Percentiles rank a stretch among this genome's conserved stretches.
These are phyloP conservation scores for Phania funesta DNA, from an alignment of 2,888 invertebrate genomes.

Conservation along the genomic window DNA sequence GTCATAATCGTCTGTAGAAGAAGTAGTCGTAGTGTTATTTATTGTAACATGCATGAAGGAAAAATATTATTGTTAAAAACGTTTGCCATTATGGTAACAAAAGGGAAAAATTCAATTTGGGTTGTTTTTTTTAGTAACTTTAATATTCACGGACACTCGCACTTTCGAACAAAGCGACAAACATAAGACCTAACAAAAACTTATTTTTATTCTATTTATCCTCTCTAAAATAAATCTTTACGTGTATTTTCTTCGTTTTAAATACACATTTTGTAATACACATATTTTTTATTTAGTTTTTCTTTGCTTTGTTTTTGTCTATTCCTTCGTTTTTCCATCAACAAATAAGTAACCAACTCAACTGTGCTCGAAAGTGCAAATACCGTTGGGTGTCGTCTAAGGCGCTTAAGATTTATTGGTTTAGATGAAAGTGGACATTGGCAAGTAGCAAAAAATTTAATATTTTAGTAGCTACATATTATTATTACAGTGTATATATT, in stretches of 20 bases:
- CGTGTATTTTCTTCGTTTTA: background rate
- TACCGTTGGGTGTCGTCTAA: no score
- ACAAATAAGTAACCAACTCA: no score
- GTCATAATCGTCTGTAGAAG: background rate
- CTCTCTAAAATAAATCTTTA: constrained; percentile 40
- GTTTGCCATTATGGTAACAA: constrained; percentile 59
- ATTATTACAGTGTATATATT: no score
- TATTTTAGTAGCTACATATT: no score
- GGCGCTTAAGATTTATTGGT: no score
- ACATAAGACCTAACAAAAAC: background rate
- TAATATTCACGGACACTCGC: background rate
- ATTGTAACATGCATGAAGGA: constrained; percentile 27
- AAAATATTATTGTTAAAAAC: constrained; percentile 61
- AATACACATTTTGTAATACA: constrained; percentile 21
- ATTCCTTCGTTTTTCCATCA: background rate
- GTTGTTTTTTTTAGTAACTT: background rate
- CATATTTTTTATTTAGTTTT: constrained; percentile 1
- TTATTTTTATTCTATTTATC: constrained; percentile 22
- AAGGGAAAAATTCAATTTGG: constrained; percentile 62
- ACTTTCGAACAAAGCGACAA: background rate
- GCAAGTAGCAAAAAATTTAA: no score
- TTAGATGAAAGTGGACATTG: no score
- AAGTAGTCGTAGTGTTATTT: background rate
- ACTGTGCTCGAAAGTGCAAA: no score
- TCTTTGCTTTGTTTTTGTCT: background rate